Evolutionary conservation across 2,888 invertebrate species (phyloP).

Genomic region (Emmelina monodactyla): DNA sequence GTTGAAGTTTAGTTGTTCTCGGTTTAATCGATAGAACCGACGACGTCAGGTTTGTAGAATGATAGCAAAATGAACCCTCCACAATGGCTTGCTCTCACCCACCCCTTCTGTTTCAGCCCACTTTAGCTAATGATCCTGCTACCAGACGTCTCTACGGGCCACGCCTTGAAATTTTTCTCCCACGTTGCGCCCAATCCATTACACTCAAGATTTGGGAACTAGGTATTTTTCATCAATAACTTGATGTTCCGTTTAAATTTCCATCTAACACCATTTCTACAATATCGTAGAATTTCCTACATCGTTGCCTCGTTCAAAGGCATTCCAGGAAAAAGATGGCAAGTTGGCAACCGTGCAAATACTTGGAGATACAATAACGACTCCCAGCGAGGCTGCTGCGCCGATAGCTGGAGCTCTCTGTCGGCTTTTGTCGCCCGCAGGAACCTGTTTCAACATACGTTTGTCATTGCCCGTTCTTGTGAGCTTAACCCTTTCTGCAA

Average conservation of each 20-base stretch:
- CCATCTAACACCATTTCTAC: too few species aligned
- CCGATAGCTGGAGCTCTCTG: conserved; percentile 6
- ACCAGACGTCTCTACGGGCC: background rate
- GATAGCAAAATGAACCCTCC: background rate
- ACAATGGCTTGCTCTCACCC: background rate
- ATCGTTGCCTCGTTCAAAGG: background rate
- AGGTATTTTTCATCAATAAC: too few species aligned
- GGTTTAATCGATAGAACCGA: too few species aligned
- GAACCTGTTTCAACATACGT: conserved; percentile 26
- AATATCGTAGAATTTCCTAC: background rate
- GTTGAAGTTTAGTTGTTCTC: too few species aligned
- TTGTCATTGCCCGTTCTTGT: conserved; percentile 24
- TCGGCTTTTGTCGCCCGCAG: conserved; percentile 35
- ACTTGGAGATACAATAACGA: conserved; percentile 5
- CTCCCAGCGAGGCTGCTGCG: background rate
- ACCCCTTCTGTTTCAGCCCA: background rate
- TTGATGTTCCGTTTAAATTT: too few species aligned
- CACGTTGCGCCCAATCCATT: too few species aligned
- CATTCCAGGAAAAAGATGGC: background rate
- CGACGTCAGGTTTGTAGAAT: too few species aligned
- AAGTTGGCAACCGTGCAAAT: conserved; percentile 7
- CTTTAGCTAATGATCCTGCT: background rate
- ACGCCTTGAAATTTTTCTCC: background rate
- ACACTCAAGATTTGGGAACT: too few species aligned
- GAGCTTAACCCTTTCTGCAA: too few species aligned